Percentiles rank a stretch among this genome's conserved stretches.
These are phyloP conservation scores for Plectrocnemia conspersa DNA, from an alignment of 1,140 invertebrate genomes.

Conservation along the genomic window DNA sequence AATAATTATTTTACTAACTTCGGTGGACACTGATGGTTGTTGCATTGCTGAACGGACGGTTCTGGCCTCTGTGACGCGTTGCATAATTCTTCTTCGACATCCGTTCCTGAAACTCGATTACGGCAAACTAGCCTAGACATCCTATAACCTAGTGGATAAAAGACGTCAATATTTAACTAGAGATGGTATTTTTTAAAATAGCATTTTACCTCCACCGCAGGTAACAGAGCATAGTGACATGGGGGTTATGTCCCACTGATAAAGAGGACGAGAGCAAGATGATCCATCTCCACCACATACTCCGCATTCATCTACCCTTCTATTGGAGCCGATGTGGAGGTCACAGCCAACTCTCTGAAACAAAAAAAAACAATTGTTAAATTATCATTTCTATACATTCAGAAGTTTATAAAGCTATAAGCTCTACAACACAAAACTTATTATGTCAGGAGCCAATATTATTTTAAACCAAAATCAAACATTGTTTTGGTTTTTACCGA, in stretches of 20 bases:
- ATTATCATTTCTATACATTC: not conserved
- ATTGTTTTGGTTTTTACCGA: too few species aligned
- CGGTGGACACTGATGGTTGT: conserved; percentile 78
- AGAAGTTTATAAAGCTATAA: not conserved
- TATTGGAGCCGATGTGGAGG: conserved; percentile 75
- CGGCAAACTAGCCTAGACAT: conserved; percentile 74
- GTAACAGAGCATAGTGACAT: conserved; percentile 79
- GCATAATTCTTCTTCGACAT: conserved; percentile 74
- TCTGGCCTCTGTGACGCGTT: conserved; percentile 70
- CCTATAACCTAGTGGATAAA: conserved; percentile 67
- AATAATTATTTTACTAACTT: conserved; percentile 63
- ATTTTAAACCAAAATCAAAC: not conserved
- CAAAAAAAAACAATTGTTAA: conserved; percentile 36
- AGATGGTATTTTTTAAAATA: conserved; percentile 5
- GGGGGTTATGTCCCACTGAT: conserved; percentile 78
- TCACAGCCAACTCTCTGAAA: conserved; percentile 87
- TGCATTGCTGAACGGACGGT: conserved; percentile 72
- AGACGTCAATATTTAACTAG: conserved; percentile 21
- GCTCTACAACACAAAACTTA: not conserved
- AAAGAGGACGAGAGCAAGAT: conserved; percentile 69
- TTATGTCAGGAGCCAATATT: not conserved
- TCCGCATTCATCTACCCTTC: conserved; percentile 81
- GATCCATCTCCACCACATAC: conserved; percentile 86
- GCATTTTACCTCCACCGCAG: conserved; percentile 80
- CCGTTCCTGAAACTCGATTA: conserved; percentile 65